Evolutionary conservation across 2,113 vertebrate genomes (phyloP), one percentile per base, ranked within the genome.

Genomic region (Scalopus aquaticus): DNA sequence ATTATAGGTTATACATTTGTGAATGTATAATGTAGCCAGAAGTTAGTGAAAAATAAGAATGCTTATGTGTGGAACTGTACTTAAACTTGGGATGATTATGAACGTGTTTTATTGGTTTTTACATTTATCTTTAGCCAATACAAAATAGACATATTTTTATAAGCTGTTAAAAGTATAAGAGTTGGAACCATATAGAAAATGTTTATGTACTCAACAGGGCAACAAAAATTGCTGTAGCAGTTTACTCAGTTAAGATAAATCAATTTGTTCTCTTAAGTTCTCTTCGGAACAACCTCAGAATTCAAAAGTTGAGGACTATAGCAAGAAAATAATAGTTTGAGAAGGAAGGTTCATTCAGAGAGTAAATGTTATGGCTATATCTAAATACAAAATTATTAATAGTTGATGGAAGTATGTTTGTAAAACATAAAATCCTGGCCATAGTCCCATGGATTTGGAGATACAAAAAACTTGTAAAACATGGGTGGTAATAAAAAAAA

Each of bases 101-200:
- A 95, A 93, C 96, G 95, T 96, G 35, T 64, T 94, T 97, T 95
- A 94, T 67, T 87, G 64, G 35, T 79, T 39, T 96, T 96, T 96
- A 79, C 51, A 89, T 93, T 93, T 74, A 81, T 97, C 89, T 97
- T 97, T 96, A 39, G 28, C 42, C 69, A 91, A 42, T 35, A 92
- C 20, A 91, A 22, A 97, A 82, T 94, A 64, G 91, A 90, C 81
- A 35, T 77, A 62, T 81, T 90, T 88, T 96, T 95, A 97, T 96
- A 73, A 90, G 96, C 90, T 98, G 91, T 95, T 97, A 88, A 98
- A 95, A 9, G 32, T 85, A 46, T 96, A 82, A 96, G 85, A 97
- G 94, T 95, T 96, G 51, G 96, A 93, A 93, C 76, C 28, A 93
- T 60, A 62, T 91, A 91, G 89, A 58, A 97, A 96, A 85, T 86